A percentile compares a stretch with the other conserved stretches of the same genome.
phyloP scores from a whole-genome alignment of 2,888 invertebrate genomes.

The Amphipoea oculea region DNA sequence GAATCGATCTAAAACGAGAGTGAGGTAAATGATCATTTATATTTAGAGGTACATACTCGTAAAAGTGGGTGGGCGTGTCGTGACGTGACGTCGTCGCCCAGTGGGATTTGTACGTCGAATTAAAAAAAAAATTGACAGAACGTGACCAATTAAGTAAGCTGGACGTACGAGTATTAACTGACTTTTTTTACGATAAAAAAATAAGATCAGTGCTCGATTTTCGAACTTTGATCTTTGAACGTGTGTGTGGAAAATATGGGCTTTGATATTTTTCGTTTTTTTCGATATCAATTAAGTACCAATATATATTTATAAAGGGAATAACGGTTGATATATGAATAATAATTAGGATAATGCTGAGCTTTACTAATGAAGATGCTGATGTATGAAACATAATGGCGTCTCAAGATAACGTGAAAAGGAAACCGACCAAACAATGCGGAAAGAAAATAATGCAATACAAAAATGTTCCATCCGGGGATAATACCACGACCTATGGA shows the following conservation, averaged over 20 bases:
- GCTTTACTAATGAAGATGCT: not conserved
- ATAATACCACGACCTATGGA: not conserved
- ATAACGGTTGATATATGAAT: not conserved
- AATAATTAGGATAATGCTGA: not conserved
- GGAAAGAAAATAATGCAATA: not conserved
- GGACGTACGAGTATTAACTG: not conserved
- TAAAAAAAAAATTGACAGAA: not conserved
- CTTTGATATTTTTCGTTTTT: not conserved
- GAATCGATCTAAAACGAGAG: not conserved
- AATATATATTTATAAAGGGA: not conserved
- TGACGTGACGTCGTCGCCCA: not conserved
- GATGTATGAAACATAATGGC: not conserved
- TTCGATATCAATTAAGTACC: too few relatives aligned
- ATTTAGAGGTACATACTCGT: not conserved
- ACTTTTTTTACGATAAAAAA: slow-evolving; percentile 13
- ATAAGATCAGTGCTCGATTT: slow-evolving; percentile 7
- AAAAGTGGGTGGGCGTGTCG: not conserved
- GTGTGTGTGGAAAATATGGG: not conserved
- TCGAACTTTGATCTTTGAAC: slow-evolving; percentile 19
- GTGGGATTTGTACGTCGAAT: not conserved
- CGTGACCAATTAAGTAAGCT: slow-evolving; percentile 39
- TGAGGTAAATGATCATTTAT: not conserved
- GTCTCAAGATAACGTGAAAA: not conserved
- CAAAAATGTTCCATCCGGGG: not conserved
- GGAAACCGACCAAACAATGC: not conserved